Conservation (phyloP, 2,797 vertebrate genomes). For the Brachymystax lenok region DNA sequence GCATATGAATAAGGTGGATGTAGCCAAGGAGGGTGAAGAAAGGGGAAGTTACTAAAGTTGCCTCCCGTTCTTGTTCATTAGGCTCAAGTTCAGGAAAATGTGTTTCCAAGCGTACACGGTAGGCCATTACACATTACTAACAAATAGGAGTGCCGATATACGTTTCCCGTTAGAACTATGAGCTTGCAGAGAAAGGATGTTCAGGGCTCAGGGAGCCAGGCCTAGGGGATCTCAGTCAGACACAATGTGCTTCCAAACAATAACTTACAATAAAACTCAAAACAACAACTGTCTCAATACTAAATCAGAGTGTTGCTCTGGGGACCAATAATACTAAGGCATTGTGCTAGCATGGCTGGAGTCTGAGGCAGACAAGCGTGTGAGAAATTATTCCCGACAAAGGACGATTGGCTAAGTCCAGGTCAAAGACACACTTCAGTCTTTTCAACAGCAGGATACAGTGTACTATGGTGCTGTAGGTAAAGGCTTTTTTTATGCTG, state of each 20-base stretch:
- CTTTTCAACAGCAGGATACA: background rate
- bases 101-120: background rate
- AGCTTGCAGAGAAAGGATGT: background rate
- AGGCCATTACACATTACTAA: background rate
- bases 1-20: background rate
- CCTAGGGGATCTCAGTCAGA: background rate
- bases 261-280: conserved; percentile 6
- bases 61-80: background rate
- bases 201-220: background rate
- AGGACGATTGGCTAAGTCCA: background rate
- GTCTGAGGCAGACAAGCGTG: background rate
- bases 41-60: background rate
- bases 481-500: background rate
- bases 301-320: conserved; percentile 6
- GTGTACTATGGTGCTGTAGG: background rate
- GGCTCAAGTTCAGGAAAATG: background rate
- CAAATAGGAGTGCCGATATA: background rate
- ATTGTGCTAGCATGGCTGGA: background rate
- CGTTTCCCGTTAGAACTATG: background rate
- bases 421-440: background rate
- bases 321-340: background rate
- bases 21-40: background rate
- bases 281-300: background rate
- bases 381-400: background rate
- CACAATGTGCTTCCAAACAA: conserved; percentile 6